Evolutionary conservation across 2,888 invertebrate genomes (phyloP).

Genomic region (Microplitis manilae): DNA sequence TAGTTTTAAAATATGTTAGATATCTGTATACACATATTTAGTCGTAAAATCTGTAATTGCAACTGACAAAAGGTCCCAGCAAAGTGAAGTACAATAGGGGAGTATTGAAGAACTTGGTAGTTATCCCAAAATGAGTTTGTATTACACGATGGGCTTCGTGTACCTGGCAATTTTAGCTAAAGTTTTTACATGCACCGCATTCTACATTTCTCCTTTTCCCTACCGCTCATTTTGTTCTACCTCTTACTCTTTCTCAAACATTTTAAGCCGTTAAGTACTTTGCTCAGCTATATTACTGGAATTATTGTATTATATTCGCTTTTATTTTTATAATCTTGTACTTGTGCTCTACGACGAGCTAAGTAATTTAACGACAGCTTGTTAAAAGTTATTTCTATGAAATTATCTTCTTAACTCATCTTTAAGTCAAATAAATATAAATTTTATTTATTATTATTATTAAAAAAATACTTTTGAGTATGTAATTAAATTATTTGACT

Average conservation of each 20-base stretch:
- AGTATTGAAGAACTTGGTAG: constrained; percentile 2
- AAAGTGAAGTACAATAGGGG: no score
- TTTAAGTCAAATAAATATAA: not conserved
- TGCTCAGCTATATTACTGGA: not conserved
- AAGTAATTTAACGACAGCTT: not conserved
- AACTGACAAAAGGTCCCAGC: not conserved
- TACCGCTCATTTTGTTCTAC: not conserved
- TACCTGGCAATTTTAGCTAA: not conserved
- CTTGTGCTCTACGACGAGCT: not conserved
- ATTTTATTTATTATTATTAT: not conserved
- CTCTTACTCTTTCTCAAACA: not conserved
- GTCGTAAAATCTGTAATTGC: not conserved
- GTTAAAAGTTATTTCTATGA: not conserved
- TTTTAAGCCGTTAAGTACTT: not conserved
- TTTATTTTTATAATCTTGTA: not conserved
- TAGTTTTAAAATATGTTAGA: no score
- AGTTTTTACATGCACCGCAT: no score
- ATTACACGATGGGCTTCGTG: constrained; percentile 21
- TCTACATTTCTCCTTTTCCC: not conserved
- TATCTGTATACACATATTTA: no score
- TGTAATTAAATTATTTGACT: no score
- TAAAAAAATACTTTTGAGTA: no score
- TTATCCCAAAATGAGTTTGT: constrained; percentile 26
- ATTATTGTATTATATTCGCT: not conserved
- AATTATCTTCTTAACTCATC: not conserved